Evolutionary conservation across 2,888 invertebrate genomes (phyloP), one percentile per base, ranked within the genome.

Genomic region (Odontomyia ornata): DNA sequence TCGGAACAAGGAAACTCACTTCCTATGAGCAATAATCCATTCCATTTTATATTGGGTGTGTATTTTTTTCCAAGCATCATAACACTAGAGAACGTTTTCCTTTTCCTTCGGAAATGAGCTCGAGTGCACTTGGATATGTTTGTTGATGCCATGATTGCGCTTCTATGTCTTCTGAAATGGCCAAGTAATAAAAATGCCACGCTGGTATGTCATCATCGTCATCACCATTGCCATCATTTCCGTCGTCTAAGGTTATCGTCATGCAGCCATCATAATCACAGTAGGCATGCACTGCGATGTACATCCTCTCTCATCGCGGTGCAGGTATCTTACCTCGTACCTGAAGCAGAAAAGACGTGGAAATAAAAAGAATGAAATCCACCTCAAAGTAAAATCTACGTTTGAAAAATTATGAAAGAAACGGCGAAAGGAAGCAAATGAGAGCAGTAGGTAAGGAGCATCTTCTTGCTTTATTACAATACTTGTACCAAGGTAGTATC

Each of bases 361-460:
- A 36, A 36, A 9, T 5, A 36, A 36, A 36, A 36, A 9, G 36
- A 36, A 36, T 9, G 36, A 36, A 36, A 36, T 5, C n/a, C n/a
- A 36, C 36, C 36, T 5, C 5, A 18, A 52, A n/a, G 52, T 9
- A 43, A 43, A 52, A 4, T 3, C 52, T 7, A n/a, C 13, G 15
- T 4, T 13, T 11, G 60, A 23, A 25, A n/a, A 25, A 62, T 23
- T 27, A 62, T 62, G 62, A 25, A 64, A 28, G 64, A 64, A 64
- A 28, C 11, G 2, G 43, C 9, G 27, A 36, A 18, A 43, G 36
- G 27, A 27, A 65, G 15, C 18, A 65, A 65, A 65, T 36, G 36
- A 36, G 65, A 65, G 65, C 65, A 65, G 7, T 65, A 65, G 65
- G 65, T 65, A 36, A 65, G 21, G 65, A 65, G 43, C 65, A 27